Conservation (phyloP, 2,888 invertebrate species). For the Apoda limacodes region DNA sequence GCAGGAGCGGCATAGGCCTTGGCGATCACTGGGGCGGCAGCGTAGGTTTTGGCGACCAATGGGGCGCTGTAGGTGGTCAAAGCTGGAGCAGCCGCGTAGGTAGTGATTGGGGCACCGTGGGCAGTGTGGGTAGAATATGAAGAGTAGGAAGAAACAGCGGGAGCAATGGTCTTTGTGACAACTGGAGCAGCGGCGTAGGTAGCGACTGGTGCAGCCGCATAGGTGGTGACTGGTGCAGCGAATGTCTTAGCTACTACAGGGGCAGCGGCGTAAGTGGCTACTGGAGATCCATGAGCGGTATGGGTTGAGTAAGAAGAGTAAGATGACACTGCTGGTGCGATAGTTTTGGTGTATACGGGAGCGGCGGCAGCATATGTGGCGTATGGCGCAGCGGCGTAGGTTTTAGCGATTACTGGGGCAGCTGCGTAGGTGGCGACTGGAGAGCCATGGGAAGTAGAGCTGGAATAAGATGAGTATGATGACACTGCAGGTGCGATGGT, state of each 20-base stretch:
- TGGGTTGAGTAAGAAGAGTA: constrained; percentile 23
- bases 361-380: constrained; percentile 56
- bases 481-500: constrained; percentile 28
- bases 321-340: constrained; percentile 24
- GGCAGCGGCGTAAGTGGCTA: constrained; percentile 23
- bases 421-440: constrained; percentile 29
- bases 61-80: constrained; percentile 23
- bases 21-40: constrained; percentile 20
- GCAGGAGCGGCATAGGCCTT: constrained; percentile 19
- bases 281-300: constrained; percentile 24
- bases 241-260: constrained; percentile 18
- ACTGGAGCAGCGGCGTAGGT: constrained; percentile 38
- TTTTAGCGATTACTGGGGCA: constrained; percentile 27
- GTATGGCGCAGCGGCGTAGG: constrained; percentile 28
- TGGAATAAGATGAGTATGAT: constrained; percentile 27
- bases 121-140: constrained; percentile 36
- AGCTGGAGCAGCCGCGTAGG: constrained; percentile 55
- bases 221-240: constrained; percentile 24
- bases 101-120: constrained; percentile 34
- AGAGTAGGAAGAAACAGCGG: constrained; percentile 35
- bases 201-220: constrained; percentile 26
- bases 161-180: constrained; percentile 31
- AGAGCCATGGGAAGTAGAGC: constrained; percentile 29
- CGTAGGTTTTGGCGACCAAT: constrained; percentile 21
- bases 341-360: constrained; percentile 29